Evolutionary conservation across 2,113 vertebrate genomes (phyloP), one percentile per base, ranked within the genome.

Genomic region (Pristiophorus japonicus): DNA sequence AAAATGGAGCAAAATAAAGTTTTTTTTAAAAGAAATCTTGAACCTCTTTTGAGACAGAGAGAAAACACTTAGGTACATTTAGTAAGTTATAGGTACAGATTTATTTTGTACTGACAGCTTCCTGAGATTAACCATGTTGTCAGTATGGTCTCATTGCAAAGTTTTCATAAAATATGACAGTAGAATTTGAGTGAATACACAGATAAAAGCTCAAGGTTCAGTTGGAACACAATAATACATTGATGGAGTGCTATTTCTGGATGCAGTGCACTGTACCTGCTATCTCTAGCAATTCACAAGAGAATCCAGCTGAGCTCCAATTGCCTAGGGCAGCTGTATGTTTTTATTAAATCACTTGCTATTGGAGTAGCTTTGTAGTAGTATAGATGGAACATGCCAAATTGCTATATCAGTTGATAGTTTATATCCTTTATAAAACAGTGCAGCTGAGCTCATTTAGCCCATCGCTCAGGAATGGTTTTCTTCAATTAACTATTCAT

Each of bases 331-430:
- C 88, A 92, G 27, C 51, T 22, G 3, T 63, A 38, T 92, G 14
- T 92, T 92, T 88, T 92, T 92, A 91, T 63, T 91, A 91, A 91
- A 91, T 62, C 34, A 22, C 55, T 91, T 62, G 11, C 11, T 92
- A 20, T 63, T 59, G 59, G 34, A 92, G 59, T 38, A 38, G 59
- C 34, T 38, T 38, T 38, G 5, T 63, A 38, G 59, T 30, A 63
- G 34, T 38, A 93, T 93, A 22, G 55, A 38, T 63, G n/a, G 11
- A 63, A 62, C 4, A 59, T 91, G 88, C 55, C 55, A n/a, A 45
- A 20, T n/a, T 62, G 55, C 59, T 88, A 78, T 78, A 47, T 88
- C 90, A 42, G 34, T 65, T 63, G 27, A 18, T 65, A 38, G 4
- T n/a, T 93, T 93, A 65, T 27, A 93, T 93, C 12, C 62, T 93